Evolutionary conservation across 2,888 invertebrate genomes (phyloP), one percentile per base, ranked within the genome.

Genomic region (Sthenelais limicola): DNA sequence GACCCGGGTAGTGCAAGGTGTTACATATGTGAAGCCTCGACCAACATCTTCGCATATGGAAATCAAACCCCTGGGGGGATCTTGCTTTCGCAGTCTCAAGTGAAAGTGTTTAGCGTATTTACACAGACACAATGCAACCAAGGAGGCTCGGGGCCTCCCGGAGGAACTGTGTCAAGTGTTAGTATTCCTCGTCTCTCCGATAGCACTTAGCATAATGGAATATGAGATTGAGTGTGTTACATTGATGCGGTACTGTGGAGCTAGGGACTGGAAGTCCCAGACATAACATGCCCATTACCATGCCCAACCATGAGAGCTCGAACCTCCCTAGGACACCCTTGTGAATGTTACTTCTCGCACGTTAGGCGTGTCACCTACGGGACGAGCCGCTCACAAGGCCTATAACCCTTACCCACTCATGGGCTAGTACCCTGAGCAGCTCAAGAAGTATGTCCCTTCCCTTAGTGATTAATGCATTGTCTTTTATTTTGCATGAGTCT

Each of bases 81-180:
- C 62, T 43, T 24, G 38, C 62, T 35, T 33, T 56, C 24, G 43
- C 26, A 4, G 38, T 24, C 62, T 24, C 62, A 62, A 62, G 62
- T 62, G 62, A 43, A 38, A 62, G 62, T 62, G 62, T 62, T 62
- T 62, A 62, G 5, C 21, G 62, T 62, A 62, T 62, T 62, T 62
- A 62, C 62, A 62, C n/a, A n/a, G n/a, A n/a, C n/a, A n/a, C n/a
- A n/a, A n/a, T n/a, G n/a, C 35, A 38, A 43, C 62, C 26, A 12
- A 18, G 62, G 38, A 62, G 35, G n/a, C 24, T 15, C 9, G 24
- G 15, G 38, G 2, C 38, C 18, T 35, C 38, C 38, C 62, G 43
- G 12, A 24, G 15, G 38, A 62, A 62, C 21, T 62, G 62, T 62
- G 62, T 62, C 62, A 62, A 62, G 62, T 62, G 62, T 62, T 62